A percentile compares a stretch with the other conserved stretches of the same genome.
Conservation (phyloP, 2,113 vertebrate genomes). For the Halcyon senegalensis region DNA sequence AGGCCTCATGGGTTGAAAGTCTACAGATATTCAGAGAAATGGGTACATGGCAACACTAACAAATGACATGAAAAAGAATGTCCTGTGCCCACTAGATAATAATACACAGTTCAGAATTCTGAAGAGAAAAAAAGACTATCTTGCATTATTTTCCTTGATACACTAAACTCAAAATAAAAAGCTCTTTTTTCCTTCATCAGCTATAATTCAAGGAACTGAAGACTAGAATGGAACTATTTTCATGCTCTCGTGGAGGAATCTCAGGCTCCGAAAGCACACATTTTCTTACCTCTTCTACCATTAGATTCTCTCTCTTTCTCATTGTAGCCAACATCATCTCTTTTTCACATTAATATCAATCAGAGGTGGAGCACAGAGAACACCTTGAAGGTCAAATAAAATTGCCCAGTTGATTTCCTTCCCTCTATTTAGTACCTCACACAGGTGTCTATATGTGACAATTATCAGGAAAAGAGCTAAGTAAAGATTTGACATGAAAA, state of each 20-base stretch:
- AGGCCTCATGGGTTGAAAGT: neutral
- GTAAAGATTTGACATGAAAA: neutral
- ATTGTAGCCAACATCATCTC: neutral
- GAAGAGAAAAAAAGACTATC: neutral
- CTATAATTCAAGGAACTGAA: conserved; percentile 22
- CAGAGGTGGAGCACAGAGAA: neutral
- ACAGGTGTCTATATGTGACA: neutral
- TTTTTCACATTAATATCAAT: conserved; percentile 26
- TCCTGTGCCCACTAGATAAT: neutral
- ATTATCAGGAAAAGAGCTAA: conserved; percentile 15
- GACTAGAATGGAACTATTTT: conserved; percentile 17
- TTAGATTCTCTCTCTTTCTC: neutral
- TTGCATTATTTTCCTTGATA: neutral
- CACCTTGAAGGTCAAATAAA: conserved; percentile 15
- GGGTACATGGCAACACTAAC: neutral
- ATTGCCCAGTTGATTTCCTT: neutral
- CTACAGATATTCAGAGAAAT: neutral
- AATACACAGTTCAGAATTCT: neutral
- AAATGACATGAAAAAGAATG: neutral
- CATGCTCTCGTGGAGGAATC: neutral
- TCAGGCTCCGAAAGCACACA: neutral
- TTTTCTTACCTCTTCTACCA: neutral
- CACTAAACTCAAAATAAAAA: neutral
- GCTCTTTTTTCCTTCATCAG: neutral
- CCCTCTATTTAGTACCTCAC: neutral